phyloP scores from a whole-genome alignment of 2,888 invertebrate genomes.

The Drosophila trichaetosa region DNA sequence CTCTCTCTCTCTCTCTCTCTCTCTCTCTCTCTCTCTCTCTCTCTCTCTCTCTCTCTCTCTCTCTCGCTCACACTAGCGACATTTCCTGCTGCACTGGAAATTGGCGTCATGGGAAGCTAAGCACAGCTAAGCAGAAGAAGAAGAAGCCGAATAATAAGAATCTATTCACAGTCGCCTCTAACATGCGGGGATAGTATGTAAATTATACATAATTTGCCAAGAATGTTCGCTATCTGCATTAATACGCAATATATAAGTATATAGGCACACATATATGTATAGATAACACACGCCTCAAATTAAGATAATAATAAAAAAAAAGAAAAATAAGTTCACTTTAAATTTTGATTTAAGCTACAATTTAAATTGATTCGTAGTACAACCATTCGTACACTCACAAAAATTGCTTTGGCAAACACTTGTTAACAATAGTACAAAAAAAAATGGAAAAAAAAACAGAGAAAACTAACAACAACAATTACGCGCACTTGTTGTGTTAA shows the following conservation, averaged over 20 bases:
- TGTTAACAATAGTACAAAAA: slow-evolving; percentile 15
- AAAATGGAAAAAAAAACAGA: background rate
- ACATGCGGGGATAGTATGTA: background rate
- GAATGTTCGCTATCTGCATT: slow-evolving; percentile 56
- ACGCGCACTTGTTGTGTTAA: slow-evolving; percentile 48
- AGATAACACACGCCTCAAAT: slow-evolving; percentile 36
- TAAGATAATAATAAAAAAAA: slow-evolving; percentile 24
- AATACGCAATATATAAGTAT: slow-evolving; percentile 8
- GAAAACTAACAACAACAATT: slow-evolving; percentile 12
- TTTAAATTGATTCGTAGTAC: slow-evolving; percentile 15
- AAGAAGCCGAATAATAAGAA: slow-evolving; percentile 10
- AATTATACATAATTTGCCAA: slow-evolving; percentile 11
- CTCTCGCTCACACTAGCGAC: slow-evolving; percentile 17
- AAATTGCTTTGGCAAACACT: slow-evolving; percentile 32
- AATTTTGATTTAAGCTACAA: slow-evolving; percentile 7
- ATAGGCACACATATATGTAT: slow-evolving; percentile 10
- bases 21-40: background rate
- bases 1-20: too few species aligned
- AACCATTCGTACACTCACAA: slow-evolving; percentile 22
- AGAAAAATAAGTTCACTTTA: background rate
- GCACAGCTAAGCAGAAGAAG: slow-evolving; percentile 27
- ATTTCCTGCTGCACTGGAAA: slow-evolving; percentile 49
- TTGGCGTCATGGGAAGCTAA: slow-evolving; percentile 58
- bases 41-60: too few species aligned
- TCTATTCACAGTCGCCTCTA: background rate